Conservation (phyloP, 2,888 invertebrate species). For the Drosophila seclusa region DNA sequence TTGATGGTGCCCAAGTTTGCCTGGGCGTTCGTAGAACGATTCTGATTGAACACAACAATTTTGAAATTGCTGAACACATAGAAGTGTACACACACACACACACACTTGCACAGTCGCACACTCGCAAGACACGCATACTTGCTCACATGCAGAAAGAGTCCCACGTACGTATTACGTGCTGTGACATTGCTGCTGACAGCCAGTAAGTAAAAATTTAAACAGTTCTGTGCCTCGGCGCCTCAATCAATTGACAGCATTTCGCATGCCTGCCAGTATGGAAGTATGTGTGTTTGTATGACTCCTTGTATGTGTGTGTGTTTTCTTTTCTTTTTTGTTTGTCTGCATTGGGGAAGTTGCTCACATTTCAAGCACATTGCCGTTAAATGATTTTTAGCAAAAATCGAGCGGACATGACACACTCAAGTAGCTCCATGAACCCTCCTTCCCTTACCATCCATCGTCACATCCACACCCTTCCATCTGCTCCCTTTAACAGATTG, state of each 20-base stretch:
- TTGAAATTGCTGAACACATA: constrained; percentile 70
- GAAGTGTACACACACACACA: constrained; percentile 15
- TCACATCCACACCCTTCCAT: not conserved
- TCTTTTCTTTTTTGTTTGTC: not conserved
- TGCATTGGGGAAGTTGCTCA: constrained; percentile 49
- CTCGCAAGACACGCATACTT: not conserved
- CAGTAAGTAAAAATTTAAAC: constrained; percentile 72
- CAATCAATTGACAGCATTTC: constrained; percentile 72
- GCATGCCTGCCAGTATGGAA: constrained; percentile 27
- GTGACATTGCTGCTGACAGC: constrained; percentile 65
- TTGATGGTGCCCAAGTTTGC: constrained; percentile 38
- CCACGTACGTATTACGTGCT: constrained; percentile 75
- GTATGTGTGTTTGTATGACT: constrained; percentile 3
- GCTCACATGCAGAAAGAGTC: constrained; percentile 20
- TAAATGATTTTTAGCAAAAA: constrained; percentile 81
- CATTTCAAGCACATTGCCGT: constrained; percentile 71
- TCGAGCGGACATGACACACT: constrained; percentile 79
- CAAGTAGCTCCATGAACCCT: constrained; percentile 62
- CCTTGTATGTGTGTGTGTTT: constrained; percentile 23
- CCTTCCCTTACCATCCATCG: not conserved
- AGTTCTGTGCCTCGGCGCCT: constrained; percentile 50
- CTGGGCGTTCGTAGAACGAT: constrained; percentile 50
- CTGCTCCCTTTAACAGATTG: not conserved
- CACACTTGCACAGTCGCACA: not conserved
- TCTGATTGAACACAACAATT: constrained; percentile 79